phyloP scores from a whole-genome alignment of 2,888 invertebrate genomes.

The Mimumesa dahlbomi region DNA sequence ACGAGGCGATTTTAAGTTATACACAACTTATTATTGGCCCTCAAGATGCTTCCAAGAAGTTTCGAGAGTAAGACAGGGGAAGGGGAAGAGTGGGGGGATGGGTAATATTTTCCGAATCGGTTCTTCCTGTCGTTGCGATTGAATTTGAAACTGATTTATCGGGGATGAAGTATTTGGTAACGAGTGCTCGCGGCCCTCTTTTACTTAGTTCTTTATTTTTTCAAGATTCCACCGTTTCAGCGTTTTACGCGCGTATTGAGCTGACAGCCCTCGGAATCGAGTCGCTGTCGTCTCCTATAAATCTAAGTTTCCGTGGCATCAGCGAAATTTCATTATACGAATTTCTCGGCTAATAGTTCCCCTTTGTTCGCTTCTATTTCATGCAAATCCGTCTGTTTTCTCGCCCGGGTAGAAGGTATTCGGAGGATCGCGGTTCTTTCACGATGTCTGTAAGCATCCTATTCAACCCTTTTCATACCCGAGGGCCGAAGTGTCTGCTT shows the following conservation, averaged over 20 bases:
- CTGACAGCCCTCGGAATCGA: slow-evolving; percentile 2
- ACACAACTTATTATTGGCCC: too few relatives aligned
- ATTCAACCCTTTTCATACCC: too few relatives aligned
- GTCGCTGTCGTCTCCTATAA: slow-evolving; percentile 16
- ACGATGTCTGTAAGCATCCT: too few relatives aligned
- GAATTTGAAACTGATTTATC: too few relatives aligned
- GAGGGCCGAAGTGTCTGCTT: too few relatives aligned
- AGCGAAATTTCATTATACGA: slow-evolving; percentile 4
- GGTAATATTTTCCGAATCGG: too few relatives aligned
- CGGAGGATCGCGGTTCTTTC: not conserved
- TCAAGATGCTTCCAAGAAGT: too few relatives aligned
- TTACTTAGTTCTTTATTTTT: not conserved
- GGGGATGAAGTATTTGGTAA: too few relatives aligned
- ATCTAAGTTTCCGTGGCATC: slow-evolving; percentile 22
- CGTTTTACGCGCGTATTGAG: not conserved
- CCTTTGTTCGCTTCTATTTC: not conserved
- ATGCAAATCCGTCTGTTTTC: too few relatives aligned
- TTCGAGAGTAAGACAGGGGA: too few relatives aligned
- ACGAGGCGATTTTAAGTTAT: not conserved
- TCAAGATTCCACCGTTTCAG: slow-evolving; percentile 7
- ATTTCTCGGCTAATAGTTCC: not conserved
- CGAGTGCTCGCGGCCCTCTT: not conserved
- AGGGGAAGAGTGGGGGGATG: too few relatives aligned
- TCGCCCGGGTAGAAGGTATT: not conserved
- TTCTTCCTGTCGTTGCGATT: too few relatives aligned